Conservation (phyloP, 2,888 invertebrate genomes). For the Caenorhabditis drosophilae region DNA sequence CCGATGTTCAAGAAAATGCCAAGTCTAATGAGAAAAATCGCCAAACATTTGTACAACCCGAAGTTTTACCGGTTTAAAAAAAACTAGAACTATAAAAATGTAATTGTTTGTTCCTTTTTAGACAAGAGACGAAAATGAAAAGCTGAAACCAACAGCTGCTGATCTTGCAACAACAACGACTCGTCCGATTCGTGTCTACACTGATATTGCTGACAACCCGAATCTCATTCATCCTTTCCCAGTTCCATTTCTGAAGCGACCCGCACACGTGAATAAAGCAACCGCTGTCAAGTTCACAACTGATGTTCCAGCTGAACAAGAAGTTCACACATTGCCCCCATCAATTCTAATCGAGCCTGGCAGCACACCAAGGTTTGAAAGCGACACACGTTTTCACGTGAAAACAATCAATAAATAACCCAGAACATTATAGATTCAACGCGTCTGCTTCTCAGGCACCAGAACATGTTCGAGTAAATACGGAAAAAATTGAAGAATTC, state of each 20-base stretch:
- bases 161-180: constrained; percentile 15
- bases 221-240: constrained; percentile 63
- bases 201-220: constrained; percentile 45
- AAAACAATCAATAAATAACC: neutral
- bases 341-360: constrained; percentile 52
- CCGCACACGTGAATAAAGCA: constrained; percentile 34
- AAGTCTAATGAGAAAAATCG: too few relatives aligned
- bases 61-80: constrained; percentile 7
- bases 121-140: too few relatives aligned
- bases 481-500: constrained; percentile 33
- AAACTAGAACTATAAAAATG: constrained; percentile 3
- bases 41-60: constrained; percentile 6
- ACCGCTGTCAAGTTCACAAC: constrained; percentile 8
- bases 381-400: neutral
- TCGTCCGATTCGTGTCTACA: constrained; percentile 11
- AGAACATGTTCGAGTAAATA: neutral
- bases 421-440: constrained; percentile 5
- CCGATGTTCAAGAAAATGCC: too few relatives aligned
- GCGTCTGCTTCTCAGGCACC: constrained; percentile 5
- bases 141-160: too few relatives aligned
- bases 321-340: constrained; percentile 51
- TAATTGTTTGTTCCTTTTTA: neutral
- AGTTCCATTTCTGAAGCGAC: constrained; percentile 65
- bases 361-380: constrained; percentile 20
- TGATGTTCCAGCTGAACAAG: constrained; percentile 2